Base-by-base conservation (phyloP, 1,140 invertebrate genomes). In the Mesaphorura yosii region DNA sequence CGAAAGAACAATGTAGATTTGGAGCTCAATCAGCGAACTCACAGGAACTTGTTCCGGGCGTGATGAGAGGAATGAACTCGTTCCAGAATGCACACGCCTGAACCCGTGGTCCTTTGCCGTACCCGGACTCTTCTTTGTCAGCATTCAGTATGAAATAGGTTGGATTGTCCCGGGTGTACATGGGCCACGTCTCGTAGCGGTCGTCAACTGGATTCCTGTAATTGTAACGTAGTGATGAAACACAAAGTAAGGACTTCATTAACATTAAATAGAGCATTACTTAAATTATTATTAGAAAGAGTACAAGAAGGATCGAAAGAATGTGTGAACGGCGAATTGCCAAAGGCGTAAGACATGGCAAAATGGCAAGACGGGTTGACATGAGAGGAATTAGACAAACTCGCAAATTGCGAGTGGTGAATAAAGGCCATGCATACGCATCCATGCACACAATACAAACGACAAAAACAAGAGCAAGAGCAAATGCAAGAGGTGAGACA, bases 61-160 rank as follows among this genome's bases (percentile, higher is more conserved):
- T 78, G 54, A 89, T 78, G 69, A 82, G 80, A 41, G 90, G 90
- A 65, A 95, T 75, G 70, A 94, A 91, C 53, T 89, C 79, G 65
- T 91, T 91, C 92, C 92, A 96, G 71, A 96, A 96, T 39, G 88
- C 87, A 67, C 92, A 96, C 20, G 86, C 77, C 34, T 84, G 82
- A 40, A 86, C 81, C 48, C 57, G 27, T 38, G 88, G 89, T 48
- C 88, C 90, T 57, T 79, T 79, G 2, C 84, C 84, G 12, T 70
- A 73, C 25, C 78, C 81, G 41, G 70, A 73, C 17, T 78, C 76
- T 60, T 87, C 81, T 19, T 78, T 76, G 60, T 87, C 81, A 0
- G 86, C 83, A 58, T 90, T 84, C 66, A 91, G 84, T 62, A 88
- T 85, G 67, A 87, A 89, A 68, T 94, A 94, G 66, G 84, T 79